Evolutionary conservation across 2,888 invertebrate species (phyloP).

Genomic region (Tetragonula carbonaria): DNA sequence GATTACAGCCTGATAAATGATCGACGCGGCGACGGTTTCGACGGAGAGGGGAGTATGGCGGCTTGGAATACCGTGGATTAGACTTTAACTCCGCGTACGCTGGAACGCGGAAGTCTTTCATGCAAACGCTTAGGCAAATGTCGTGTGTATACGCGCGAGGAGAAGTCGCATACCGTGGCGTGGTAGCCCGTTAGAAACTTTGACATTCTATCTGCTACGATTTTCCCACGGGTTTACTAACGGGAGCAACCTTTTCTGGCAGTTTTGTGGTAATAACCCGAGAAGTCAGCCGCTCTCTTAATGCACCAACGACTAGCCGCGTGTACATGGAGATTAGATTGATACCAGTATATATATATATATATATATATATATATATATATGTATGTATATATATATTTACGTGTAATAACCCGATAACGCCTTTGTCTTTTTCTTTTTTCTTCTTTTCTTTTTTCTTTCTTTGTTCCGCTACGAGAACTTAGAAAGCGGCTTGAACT

Average conservation of each 20-base stretch:
- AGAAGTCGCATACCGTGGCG: slow-evolving; percentile 37
- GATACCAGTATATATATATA: neutral
- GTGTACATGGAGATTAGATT: slow-evolving; percentile 51
- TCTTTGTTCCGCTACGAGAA: neutral
- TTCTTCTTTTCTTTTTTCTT: too few species aligned
- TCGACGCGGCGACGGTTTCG: slow-evolving; percentile 26
- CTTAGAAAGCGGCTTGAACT: slow-evolving; percentile 40
- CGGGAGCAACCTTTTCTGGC: slow-evolving; percentile 62
- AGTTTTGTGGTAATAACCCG: slow-evolving; percentile 58
- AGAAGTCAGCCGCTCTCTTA: slow-evolving; percentile 8
- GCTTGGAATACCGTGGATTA: slow-evolving; percentile 51
- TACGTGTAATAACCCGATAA: slow-evolving; percentile 30
- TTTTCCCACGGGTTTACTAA: slow-evolving; percentile 62
- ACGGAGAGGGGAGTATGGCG: neutral
- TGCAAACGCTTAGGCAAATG: slow-evolving; percentile 63
- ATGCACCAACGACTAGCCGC: slow-evolving; percentile 16
- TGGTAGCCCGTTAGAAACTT: slow-evolving; percentile 60
- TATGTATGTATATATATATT: neutral
- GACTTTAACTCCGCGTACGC: slow-evolving; percentile 55
- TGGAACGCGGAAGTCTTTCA: slow-evolving; percentile 67
- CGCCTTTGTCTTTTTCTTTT: slow-evolving; percentile 37
- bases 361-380: too few species aligned
- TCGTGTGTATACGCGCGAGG: slow-evolving; percentile 40
- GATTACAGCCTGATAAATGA: slow-evolving; percentile 51
- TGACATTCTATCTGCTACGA: slow-evolving; percentile 54